phyloP scores from a whole-genome alignment of 2,888 invertebrate species.

The Drosophila bunnanda region DNA sequence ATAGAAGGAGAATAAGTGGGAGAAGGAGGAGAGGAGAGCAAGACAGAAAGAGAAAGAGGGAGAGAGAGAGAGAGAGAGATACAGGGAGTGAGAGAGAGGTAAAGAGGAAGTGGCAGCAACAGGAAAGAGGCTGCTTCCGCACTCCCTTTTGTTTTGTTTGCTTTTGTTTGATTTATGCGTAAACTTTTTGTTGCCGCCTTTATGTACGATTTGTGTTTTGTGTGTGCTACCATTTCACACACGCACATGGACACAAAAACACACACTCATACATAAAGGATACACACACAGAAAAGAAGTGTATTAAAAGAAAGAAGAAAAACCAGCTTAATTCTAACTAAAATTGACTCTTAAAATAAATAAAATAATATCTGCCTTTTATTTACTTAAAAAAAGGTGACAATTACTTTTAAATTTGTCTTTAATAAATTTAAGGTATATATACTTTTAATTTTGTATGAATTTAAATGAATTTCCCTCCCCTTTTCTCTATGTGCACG shows the following conservation, averaged over 20 bases:
- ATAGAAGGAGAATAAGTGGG: neutral
- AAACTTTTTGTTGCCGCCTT: slow-evolving; percentile 56
- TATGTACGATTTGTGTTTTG: slow-evolving; percentile 52
- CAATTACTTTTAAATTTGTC: too few species aligned
- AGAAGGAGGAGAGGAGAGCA: slow-evolving; percentile 1
- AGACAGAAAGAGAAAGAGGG: neutral
- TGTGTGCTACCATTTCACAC: slow-evolving; percentile 16
- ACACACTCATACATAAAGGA: neutral
- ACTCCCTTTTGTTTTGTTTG: slow-evolving; percentile 40
- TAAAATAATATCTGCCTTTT: too few species aligned
- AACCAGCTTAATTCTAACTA: neutral
- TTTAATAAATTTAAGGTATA: too few species aligned
- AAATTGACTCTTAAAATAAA: too few species aligned
- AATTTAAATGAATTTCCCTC: too few species aligned
- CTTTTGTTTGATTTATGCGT: slow-evolving; percentile 68
- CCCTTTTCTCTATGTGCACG: neutral
- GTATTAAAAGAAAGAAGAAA: neutral
- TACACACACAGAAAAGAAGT: neutral
- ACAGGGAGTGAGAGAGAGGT: slow-evolving; percentile 6
- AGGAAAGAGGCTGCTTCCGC: slow-evolving; percentile 9
- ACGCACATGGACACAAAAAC: neutral
- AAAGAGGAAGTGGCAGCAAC: neutral
- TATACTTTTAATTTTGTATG: too few species aligned
- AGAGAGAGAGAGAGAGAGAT: too few species aligned
- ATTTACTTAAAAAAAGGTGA: too few species aligned